Base-by-base conservation (phyloP, 2,797 vertebrate genomes). In the Bufotes viridis region DNA sequence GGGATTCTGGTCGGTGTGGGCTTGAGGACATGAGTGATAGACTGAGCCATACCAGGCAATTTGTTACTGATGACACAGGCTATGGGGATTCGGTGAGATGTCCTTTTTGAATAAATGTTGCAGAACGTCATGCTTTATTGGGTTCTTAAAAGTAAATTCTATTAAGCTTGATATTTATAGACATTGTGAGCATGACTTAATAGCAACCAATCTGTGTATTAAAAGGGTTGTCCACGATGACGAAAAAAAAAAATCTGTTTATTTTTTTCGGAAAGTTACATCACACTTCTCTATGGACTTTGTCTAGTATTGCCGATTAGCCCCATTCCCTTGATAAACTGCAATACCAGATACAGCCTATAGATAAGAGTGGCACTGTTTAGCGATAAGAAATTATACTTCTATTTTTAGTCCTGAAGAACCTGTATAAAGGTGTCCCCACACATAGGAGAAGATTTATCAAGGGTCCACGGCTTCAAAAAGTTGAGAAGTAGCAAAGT, bases 11-110 rank as follows among this genome's bases (percentile, higher is more conserved):
- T 14, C 24, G n/a, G 81, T 61, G 61, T 67, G 29, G 72, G 51
- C 82, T 57, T 89, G 76, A 89, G 24, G 63, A 87, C 61, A 72
- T 83, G 63, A 87, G 26, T 86, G 75, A 89, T 86, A 69, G 42
- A 26, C 61, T 89, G 67, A 72, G 51, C 74, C 60, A 26, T 78
- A 34, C 22, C 51, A 86, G 42, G 26, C 81, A 49, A 82, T 86
- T 86, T 86, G 65, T 82, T 87, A 78, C 72, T 86, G 86, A 87
- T 83, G 70, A 78, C 80, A 87, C 20, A 53, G 70, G 29, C 82
- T 79, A 70, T 26, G 75, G 82, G 82, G 82, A 82, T 53, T 26
- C 60, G 24, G 53, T 24, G 42, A 53, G 57, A 75, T 87, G 58
- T 72, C 80, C 14, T 65, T 34, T 81, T 72, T 81, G 78, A 61